Percentiles rank a stretch among this genome's conserved stretches.
Conservation (phyloP, 1,140 invertebrate genomes). For the Caenorhabditis inopinata region DNA sequence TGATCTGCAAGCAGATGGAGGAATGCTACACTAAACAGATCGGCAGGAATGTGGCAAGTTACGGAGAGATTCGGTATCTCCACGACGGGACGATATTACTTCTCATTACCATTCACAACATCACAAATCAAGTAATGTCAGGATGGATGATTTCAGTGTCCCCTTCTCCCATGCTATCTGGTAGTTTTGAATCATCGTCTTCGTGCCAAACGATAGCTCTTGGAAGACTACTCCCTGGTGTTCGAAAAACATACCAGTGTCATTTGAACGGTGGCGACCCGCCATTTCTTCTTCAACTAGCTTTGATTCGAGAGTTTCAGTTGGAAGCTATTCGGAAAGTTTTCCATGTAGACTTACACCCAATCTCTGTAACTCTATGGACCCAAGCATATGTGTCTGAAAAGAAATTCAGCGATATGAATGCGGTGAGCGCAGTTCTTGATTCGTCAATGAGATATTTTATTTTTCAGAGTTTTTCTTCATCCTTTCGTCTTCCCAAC, state of each 20-base stretch:
- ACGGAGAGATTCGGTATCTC: background rate
- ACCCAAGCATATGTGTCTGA: background rate
- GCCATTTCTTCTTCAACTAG: background rate
- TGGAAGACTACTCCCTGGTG: background rate
- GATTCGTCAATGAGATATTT: too few species aligned
- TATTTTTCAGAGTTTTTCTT: background rate
- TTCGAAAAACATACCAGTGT: background rate
- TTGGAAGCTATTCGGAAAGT: background rate
- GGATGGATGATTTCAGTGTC: background rate
- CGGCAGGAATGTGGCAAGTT: background rate
- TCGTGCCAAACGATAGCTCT: background rate
- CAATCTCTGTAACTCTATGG: background rate
- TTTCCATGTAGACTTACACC: background rate
- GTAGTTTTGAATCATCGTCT: background rate
- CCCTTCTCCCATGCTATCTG: background rate
- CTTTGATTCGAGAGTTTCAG: background rate
- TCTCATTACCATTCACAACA: background rate
- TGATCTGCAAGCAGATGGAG: slow-evolving; percentile 17
- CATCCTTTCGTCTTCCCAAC: background rate
- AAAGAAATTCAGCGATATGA: too few species aligned
- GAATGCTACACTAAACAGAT: slow-evolving; percentile 16
- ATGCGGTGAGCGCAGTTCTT: background rate
- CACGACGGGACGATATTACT: background rate
- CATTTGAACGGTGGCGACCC: background rate
- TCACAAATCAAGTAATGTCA: background rate